Evolutionary conservation across 2,888 invertebrate genomes (phyloP), one percentile per base, ranked within the genome.

Genomic region (Tigriopus californicus): DNA sequence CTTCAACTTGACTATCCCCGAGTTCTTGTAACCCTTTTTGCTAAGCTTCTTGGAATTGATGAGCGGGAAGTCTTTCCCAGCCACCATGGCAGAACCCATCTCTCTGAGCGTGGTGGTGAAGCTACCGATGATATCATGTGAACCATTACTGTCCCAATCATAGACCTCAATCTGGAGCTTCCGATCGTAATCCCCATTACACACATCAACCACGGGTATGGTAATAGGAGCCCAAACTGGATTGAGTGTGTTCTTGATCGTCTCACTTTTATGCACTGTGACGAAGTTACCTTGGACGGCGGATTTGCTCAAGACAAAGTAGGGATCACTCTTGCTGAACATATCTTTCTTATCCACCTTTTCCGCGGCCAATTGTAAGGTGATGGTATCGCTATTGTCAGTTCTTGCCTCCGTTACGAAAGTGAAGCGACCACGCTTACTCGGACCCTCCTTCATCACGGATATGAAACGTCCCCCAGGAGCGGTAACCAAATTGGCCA

Each of bases 181-280:
- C 55, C 75, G 68, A 60, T 73, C 71, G 63, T 72, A 68, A 63
- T 75, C 74, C 15, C 72, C 73, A 61, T 70, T 71, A 62, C 74
- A 75, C 53, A 77, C 66, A 18, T 20, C 20, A 12, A 15, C 24
- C 1, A 25, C 25, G 1, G 22, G 52, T 12, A 52, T 52, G 1
- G 11, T 11, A 24, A 52, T 11, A 8, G 71, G 70, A 60, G 67
- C 65, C 76, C 76, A 77, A 41, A 70, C 70, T 5, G 77, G 76
- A 65, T 75, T 73, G 58, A 75, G 65, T 1, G 73, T 74, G 57
- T 72, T 73, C 65, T 72, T 74, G 44, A 75, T 71, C 1, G 72
- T 72, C 66, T 78, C 78, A 49, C 76, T 76, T 65, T 76, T 73
- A 65, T 76, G 74, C 1, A 76, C 76, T 10, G 75, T 68, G 59